Conservation (phyloP, 2,113 vertebrate species). For the Hystrix brachyura region DNA sequence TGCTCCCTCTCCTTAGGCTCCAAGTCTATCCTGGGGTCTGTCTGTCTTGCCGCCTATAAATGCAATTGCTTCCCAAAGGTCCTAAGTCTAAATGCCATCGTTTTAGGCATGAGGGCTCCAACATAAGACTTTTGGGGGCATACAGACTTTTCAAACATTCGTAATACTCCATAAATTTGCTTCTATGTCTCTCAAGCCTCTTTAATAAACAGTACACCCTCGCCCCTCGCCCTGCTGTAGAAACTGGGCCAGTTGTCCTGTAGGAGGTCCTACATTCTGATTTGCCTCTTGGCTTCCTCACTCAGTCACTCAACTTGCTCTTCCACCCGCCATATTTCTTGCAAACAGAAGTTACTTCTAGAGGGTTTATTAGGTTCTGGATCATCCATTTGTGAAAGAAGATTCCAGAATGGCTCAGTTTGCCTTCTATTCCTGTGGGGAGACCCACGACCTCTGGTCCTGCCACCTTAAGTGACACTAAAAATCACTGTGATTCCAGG, state of each 20-base stretch:
- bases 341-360: not conserved
- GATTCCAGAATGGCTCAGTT: not conserved
- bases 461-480: not conserved
- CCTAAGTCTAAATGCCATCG: fast-evolving
- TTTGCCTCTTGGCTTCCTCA: not conserved
- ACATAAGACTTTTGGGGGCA: not conserved
- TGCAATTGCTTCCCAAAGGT: not conserved
- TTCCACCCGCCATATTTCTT: not conserved
- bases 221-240: not conserved
- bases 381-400: not conserved
- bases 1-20: not conserved
- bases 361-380: not conserved
- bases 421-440: not conserved
- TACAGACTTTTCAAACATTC: not conserved
- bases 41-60: not conserved
- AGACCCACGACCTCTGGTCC: not conserved
- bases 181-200: not conserved
- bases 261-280: not conserved
- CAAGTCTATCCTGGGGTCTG: not conserved
- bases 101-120: not conserved
- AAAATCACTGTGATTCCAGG: not conserved
- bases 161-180: not conserved
- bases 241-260: not conserved
- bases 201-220: not conserved
- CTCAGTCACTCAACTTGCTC: not conserved